Evolutionary conservation across 2,797 vertebrate species (phyloP).

Genomic region (Coracias cyanogaster): DNA sequence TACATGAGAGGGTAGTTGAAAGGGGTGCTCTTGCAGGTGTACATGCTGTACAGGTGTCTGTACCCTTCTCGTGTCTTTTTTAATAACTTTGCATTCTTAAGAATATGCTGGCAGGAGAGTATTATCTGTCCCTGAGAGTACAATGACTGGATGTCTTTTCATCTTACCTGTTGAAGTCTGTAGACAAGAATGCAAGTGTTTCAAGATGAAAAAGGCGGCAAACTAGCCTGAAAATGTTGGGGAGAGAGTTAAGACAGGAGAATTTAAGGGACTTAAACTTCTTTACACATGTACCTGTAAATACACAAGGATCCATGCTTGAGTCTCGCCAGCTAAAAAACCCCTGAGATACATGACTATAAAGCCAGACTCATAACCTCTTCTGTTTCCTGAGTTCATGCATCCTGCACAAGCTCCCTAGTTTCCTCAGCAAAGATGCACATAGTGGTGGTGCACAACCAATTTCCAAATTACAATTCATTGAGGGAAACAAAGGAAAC

Average conservation of each 20-base stretch:
- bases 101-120: not conserved
- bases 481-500: not conserved
- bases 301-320: not conserved
- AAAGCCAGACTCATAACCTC: not conserved
- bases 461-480: not conserved
- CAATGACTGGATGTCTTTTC: not conserved
- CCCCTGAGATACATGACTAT: accelerated
- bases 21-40: not conserved
- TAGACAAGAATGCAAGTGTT: not conserved
- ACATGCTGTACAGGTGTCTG: not conserved
- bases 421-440: not conserved
- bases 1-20: not conserved
- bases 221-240: not conserved
- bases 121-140: not conserved
- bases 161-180: not conserved
- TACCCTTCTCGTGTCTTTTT: not conserved
- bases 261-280: not conserved
- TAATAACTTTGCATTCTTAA: not conserved
- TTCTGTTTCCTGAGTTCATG: not conserved
- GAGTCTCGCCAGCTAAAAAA: not conserved
- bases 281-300: not conserved
- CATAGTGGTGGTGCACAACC: not conserved
- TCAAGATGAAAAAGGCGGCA: not conserved
- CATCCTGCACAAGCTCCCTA: not conserved
- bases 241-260: not conserved